phyloP scores from a whole-genome alignment of 2,888 invertebrate genomes.

The Xanthia icteritia region DNA sequence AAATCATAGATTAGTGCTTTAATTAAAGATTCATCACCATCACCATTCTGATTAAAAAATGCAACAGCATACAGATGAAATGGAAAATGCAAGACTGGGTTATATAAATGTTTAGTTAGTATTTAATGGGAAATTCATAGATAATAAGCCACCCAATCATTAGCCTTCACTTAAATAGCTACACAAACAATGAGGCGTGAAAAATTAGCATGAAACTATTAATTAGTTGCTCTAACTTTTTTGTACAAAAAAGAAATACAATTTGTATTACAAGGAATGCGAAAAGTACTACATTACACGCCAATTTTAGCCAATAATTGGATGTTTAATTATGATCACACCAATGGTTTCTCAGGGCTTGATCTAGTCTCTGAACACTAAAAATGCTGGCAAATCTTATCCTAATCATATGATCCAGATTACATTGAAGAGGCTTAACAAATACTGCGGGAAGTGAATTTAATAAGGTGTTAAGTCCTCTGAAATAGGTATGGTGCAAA shows the following conservation, averaged over 20 bases:
- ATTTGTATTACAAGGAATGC: too few relatives aligned
- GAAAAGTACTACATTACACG: neutral
- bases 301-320: neutral
- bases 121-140: neutral
- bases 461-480: neutral
- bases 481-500: too few relatives aligned
- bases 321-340: neutral
- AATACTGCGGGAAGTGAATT: neutral
- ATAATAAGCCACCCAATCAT: neutral
- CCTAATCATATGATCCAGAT: neutral
- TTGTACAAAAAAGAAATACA: neutral
- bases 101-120: neutral
- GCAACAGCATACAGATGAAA: neutral
- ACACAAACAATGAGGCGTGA: neutral
- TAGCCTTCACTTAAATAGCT: neutral
- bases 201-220: neutral
- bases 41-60: neutral
- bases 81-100: conserved; percentile 3
- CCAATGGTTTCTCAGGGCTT: neutral
- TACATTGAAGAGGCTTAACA: neutral
- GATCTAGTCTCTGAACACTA: neutral
- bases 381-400: neutral
- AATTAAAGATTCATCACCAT: neutral
- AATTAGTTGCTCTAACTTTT: neutral
- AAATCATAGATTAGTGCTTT: neutral